A percentile compares a stretch with the other conserved stretches of the same genome.
Conservation (phyloP, 1,140 invertebrate genomes). For the Harpegnathos saltator region DNA sequence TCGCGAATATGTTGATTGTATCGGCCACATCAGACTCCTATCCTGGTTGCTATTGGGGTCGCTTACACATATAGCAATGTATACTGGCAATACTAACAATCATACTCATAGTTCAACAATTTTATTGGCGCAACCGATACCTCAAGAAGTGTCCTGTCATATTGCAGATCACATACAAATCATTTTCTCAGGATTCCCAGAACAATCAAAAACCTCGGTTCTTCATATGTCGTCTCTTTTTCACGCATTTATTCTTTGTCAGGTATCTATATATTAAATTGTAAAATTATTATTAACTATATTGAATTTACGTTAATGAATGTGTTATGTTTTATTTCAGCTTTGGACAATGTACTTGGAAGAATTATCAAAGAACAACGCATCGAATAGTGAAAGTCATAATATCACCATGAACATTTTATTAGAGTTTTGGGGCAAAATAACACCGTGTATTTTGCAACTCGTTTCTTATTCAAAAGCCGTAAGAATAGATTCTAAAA, state of each 20-base stretch:
- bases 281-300: neutral
- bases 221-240: slow-evolving; percentile 97
- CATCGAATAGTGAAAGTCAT: slow-evolving; percentile 90
- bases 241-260: slow-evolving; percentile 93
- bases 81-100: slow-evolving; percentile 79
- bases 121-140: slow-evolving; percentile 93
- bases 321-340: slow-evolving; percentile 82
- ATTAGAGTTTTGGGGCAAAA: slow-evolving; percentile 99
- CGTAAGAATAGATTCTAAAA: slow-evolving; percentile 86
- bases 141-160: slow-evolving; percentile 97
- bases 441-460: slow-evolving; percentile 97
- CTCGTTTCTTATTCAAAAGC: slow-evolving; percentile 97
- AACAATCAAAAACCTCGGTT: slow-evolving; percentile 96
- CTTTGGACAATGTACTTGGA: slow-evolving; percentile 99
- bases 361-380: slow-evolving; percentile 90
- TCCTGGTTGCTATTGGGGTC: slow-evolving; percentile 98
- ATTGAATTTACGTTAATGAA: neutral
- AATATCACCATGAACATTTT: slow-evolving; percentile 92
- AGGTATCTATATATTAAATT: slow-evolving; percentile 83
- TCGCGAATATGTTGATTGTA: slow-evolving; percentile 98
- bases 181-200: slow-evolving; percentile 97
- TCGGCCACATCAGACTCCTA: slow-evolving; percentile 96
- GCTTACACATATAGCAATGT: slow-evolving; percentile 93
- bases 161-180: slow-evolving; percentile 99
- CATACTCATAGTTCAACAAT: slow-evolving; percentile 80